phyloP scores from a whole-genome alignment of 2,888 invertebrate species.

The Capitulum mitella region DNA sequence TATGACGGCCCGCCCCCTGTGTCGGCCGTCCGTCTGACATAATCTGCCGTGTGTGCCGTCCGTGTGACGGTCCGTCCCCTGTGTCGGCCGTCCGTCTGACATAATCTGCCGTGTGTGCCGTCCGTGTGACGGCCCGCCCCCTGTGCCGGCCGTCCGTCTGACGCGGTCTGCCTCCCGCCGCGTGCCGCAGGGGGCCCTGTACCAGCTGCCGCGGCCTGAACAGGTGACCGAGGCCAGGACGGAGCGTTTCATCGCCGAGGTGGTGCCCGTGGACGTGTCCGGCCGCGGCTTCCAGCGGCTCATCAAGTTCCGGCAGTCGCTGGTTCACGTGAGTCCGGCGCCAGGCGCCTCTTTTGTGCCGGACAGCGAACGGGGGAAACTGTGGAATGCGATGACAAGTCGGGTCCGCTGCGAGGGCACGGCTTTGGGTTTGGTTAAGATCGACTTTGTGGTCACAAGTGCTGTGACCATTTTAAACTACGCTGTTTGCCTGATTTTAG shows the following conservation, averaged over 20 bases:
- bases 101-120: not conserved
- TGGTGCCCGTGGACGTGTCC: slow-evolving; percentile 81
- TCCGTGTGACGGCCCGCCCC: not conserved
- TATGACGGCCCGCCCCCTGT: too few relatives aligned
- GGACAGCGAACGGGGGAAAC: too few relatives aligned
- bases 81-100: not conserved
- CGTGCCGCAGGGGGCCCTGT: slow-evolving; percentile 26
- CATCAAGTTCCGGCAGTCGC: slow-evolving; percentile 75
- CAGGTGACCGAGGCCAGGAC: slow-evolving; percentile 39
- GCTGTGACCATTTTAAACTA: too few relatives aligned
- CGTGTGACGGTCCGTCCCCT: not conserved
- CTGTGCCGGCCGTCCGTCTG: not conserved
- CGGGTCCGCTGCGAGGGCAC: too few relatives aligned
- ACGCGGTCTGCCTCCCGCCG: not conserved
- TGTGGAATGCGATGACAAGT: too few relatives aligned
- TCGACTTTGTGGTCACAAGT: too few relatives aligned
- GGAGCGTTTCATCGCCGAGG: slow-evolving; percentile 64
- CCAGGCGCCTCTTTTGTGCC: too few relatives aligned
- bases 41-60: not conserved
- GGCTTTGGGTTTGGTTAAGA: too few relatives aligned
- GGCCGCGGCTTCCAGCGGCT: slow-evolving; percentile 82
- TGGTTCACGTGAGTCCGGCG: slow-evolving; percentile 50
- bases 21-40: too few relatives aligned
- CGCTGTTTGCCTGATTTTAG: too few relatives aligned
- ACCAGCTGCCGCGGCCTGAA: slow-evolving; percentile 39